Conservation (phyloP, 1,140 invertebrate species). For the Heliconius himera region DNA sequence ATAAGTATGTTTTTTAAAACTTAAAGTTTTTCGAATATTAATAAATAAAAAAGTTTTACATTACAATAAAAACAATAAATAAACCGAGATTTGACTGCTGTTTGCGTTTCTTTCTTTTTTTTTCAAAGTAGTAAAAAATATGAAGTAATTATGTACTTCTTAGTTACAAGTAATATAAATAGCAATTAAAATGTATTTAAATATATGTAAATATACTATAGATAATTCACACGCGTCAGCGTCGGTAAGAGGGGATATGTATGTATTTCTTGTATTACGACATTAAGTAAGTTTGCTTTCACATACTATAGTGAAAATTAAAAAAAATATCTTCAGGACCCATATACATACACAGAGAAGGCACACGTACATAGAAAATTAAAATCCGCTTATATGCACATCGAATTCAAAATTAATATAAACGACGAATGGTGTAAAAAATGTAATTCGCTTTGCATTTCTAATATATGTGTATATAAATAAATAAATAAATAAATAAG, state of each 20-base stretch:
- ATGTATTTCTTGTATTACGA: slow-evolving; percentile 34
- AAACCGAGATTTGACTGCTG: too few relatives aligned
- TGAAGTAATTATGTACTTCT: background rate
- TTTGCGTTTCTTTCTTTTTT: background rate
- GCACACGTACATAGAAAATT: background rate
- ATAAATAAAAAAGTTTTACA: too few relatives aligned
- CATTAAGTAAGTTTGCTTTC: slow-evolving; percentile 33
- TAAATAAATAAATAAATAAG: background rate
- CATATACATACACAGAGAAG: background rate
- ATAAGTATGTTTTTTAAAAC: too few relatives aligned
- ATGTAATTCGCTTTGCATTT: slow-evolving; percentile 36
- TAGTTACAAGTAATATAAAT: background rate
- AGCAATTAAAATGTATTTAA: background rate
- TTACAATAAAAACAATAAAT: too few relatives aligned
- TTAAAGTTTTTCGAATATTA: too few relatives aligned
- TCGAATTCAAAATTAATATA: slow-evolving; percentile 23
- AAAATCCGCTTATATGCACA: slow-evolving; percentile 13
- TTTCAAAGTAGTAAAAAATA: background rate
- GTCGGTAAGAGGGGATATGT: slow-evolving; percentile 16
- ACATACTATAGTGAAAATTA: slow-evolving; percentile 28
- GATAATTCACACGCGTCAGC: slow-evolving; percentile 13
- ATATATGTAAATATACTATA: background rate
- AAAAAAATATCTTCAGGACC: background rate
- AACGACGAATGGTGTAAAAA: slow-evolving; percentile 10
- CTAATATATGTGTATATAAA: background rate